Base-by-base conservation (phyloP, 2,797 vertebrate genomes). In the Peromyscus eremicus region DNA sequence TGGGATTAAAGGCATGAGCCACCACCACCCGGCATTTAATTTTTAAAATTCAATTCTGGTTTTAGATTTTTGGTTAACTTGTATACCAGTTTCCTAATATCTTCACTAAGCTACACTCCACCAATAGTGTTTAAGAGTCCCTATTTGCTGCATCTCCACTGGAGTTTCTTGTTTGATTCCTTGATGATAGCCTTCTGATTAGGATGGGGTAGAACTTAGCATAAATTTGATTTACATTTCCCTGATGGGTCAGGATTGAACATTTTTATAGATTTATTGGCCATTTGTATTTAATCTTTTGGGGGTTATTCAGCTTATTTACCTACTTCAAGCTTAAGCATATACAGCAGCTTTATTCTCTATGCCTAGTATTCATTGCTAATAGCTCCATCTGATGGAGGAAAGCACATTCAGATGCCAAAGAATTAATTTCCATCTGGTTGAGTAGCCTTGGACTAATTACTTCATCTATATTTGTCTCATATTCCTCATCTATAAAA, bases 381-480 rank as follows among this genome's bases (percentile, higher is more conserved):
- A 71, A 76, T 8, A 93, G 32, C 29, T 62, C 34, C 27, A 57
- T 64, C 34, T 55, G 57, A 57, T 3, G 0, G 7, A 34, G 13
- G 16, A 1, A 80, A 82, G n/a, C 2, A 2, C 75, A n/a, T 89
- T 55, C n/a, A 13, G 27, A 75, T 91, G 55, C 70, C 87, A 79
- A 55, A 83, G 34, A 84, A 91, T 46, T 87, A 25, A 87, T 57
- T 90, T 80, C 62, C 29, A 37, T 46, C n/a, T 12, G 6, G 17
- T 9, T 86, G 21, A 68, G 29, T 75, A 43, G 19, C 43, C 75
- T 83, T 85, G 27, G 40, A 32, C 55, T 89, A 83, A 49, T 19
- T 23, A 83, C 21, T 83, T 89, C 46, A 64, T 40, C 27, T 83
- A 79, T 86, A 73, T 95, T 89, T 40, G 27, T 60, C 37, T 96